phyloP scores from a whole-genome alignment of 2,888 invertebrate species.

The Archips xylosteana region DNA sequence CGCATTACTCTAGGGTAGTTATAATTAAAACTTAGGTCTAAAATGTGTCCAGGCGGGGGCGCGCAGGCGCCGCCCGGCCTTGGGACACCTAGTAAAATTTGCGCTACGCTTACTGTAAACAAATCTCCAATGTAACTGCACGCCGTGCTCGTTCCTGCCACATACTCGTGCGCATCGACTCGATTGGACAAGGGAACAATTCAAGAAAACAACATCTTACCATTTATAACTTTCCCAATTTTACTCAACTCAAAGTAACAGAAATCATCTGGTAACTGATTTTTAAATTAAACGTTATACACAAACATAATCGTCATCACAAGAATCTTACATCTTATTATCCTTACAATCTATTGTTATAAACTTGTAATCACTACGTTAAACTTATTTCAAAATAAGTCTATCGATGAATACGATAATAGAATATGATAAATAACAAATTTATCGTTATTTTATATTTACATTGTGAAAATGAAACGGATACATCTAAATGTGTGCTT shows the following conservation, averaged over 20 bases:
- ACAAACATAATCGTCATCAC: conserved; percentile 78
- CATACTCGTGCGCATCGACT: conserved; percentile 48
- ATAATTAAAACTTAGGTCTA: conserved; percentile 71
- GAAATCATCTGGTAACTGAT: conserved; percentile 81
- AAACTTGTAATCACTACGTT: conserved; percentile 77
- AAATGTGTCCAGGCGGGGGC: conserved; percentile 49
- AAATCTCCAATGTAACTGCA: conserved; percentile 60
- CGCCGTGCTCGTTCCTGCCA: conserved; percentile 53
- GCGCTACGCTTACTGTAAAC: conserved; percentile 73
- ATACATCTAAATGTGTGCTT: conserved; percentile 73
- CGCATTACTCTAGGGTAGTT: conserved; percentile 77
- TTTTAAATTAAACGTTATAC: conserved; percentile 80
- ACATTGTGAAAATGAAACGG: conserved; percentile 75
- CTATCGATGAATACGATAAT: conserved; percentile 78
- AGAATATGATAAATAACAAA: conserved; percentile 83
- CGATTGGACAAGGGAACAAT: conserved; percentile 68
- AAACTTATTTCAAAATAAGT: conserved; percentile 81
- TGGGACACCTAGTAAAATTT: conserved; percentile 61
- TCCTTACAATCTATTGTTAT: conserved; percentile 70
- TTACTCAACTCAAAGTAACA: conserved; percentile 83
- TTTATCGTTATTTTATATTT: conserved; percentile 77
- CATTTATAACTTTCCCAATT: conserved; percentile 75
- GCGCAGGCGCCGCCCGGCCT: conserved; percentile 53
- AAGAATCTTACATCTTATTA: conserved; percentile 68
- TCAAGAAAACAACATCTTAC: conserved; percentile 80